A percentile compares a stretch with the other conserved stretches of the same genome.
phyloP scores from a whole-genome alignment of 2,888 invertebrate genomes.

The Caenorhabditis panamensis region DNA sequence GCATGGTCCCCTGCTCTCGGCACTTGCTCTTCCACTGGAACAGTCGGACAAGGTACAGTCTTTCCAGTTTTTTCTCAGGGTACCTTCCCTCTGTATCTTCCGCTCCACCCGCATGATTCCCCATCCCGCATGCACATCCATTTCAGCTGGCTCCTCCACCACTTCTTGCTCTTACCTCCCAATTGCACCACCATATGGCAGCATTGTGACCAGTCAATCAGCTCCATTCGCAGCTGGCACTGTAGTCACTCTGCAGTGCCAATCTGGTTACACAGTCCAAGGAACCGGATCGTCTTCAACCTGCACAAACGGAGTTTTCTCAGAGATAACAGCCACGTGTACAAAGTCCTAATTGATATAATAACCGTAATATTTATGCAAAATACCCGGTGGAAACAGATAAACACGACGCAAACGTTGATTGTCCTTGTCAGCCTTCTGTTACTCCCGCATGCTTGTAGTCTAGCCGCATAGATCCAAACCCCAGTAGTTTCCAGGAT shows the following conservation, averaged over 20 bases:
- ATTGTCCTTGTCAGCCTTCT: neutral
- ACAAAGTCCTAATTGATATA: conserved; percentile 3
- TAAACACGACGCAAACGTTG: conserved; percentile 1
- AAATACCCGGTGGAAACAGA: conserved; percentile 11
- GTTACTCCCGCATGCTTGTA: conserved; percentile 1
- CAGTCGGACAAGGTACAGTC: conserved; percentile 33
- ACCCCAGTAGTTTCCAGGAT: conserved; percentile 51
- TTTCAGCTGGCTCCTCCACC: conserved; percentile 23
- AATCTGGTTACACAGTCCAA: conserved; percentile 44
- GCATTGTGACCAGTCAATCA: conserved; percentile 33
- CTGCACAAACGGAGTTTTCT: conserved; percentile 46
- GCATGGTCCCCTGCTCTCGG: conserved; percentile 63
- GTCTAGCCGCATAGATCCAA: conserved; percentile 8
- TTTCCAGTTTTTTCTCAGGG: neutral
- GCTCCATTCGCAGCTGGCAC: conserved; percentile 47
- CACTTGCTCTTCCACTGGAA: conserved; percentile 42
- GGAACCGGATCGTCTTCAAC: conserved; percentile 46
- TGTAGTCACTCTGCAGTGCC: conserved; percentile 56
- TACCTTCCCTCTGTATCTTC: neutral
- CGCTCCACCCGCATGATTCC: too few relatives aligned
- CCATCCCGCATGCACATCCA: conserved; percentile 26
- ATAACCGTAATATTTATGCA: neutral
- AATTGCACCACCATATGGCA: conserved; percentile 37
- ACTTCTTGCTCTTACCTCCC: conserved; percentile 41
- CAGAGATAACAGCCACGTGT: conserved; percentile 51